These are phyloP conservation scores for Drepana arcuata DNA, from an alignment of 1,140 invertebrate genomes.

Conservation along the genomic window DNA sequence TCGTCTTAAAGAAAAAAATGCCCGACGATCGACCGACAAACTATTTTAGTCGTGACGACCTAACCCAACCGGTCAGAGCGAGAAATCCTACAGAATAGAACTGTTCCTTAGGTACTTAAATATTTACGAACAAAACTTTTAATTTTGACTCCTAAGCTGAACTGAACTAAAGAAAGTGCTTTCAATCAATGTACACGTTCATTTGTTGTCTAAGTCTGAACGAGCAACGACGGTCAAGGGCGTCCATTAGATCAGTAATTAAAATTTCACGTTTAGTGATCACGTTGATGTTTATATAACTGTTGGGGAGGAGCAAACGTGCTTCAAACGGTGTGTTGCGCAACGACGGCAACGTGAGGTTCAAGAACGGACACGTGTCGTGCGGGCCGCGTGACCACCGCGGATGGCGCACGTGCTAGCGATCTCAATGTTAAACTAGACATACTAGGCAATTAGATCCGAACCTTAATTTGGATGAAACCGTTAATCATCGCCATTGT, in stretches of 20 bases:
- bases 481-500: too few species aligned
- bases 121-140: too few species aligned
- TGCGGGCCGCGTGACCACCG: constrained; percentile 31
- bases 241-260: constrained; percentile 32
- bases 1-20: neutral
- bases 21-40: neutral
- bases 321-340: constrained; percentile 39
- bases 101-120: too few species aligned
- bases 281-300: constrained; percentile 67
- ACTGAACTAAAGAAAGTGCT: too few species aligned
- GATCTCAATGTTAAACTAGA: neutral
- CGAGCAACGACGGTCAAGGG: constrained; percentile 47
- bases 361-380: constrained; percentile 53
- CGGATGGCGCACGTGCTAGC: constrained; percentile 8
- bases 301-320: constrained; percentile 50
- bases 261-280: constrained; percentile 47
- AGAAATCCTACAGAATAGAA: too few species aligned
- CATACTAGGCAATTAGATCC: neutral
- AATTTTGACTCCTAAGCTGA: too few species aligned
- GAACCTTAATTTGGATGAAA: neutral
- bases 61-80: constrained; percentile 10
- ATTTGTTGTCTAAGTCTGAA: too few species aligned
- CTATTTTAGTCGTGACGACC: constrained; percentile 11
- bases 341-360: constrained; percentile 59
- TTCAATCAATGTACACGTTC: too few species aligned